Base-by-base conservation (phyloP, 30 jellyfish, hydroid and myxozoan genomes). In the Pseudorhiza aurosa region DNA sequence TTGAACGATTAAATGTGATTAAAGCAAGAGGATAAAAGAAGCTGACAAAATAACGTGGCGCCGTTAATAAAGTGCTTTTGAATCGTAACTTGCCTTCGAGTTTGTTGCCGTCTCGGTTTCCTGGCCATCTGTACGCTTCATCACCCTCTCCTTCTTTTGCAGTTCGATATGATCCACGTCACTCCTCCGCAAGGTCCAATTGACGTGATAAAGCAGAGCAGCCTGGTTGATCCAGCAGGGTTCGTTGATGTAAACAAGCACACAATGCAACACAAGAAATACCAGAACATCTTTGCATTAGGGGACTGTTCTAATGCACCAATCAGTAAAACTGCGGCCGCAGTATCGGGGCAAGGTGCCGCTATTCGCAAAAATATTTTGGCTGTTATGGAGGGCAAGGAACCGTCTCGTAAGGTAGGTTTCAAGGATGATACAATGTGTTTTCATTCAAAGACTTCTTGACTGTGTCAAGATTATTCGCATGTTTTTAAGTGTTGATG, bases 151-250 rank as follows among this genome's bases (percentile, higher is more conserved):
- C 35, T 58, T 50, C 15, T 36, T 25, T 80, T 88, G 21, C 75
- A 91, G 98, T 91, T 87, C 59, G 93, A 77, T 65, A 87, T 91
- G 95, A 91, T 91, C 37, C 98, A 91, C 65, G 96, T 91, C 62
- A 91, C 98, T 19, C 98, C 98, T 24, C 98, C 98, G 24, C 92
- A 87, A 93, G 96, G 98, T 10, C 98, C 98, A n/a, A 59, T 60
- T 14, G 88, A 67, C 35, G 94, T 58, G 51, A 51, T 91, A 58
- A 85, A 85, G 29, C 27, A 40, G 68, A 85, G 95, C 67, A 43
- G 77, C 15, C 30, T 91, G 3, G 84, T 77, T 5, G 98, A 91
- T 51, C 92, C 96, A 8, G 59, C 79, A 10, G 98, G 98, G 17
- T 91, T 91, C 57, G 98, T 91, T 19, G 95, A 91, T 28, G 90